Evolutionary conservation across 2,797 vertebrate species (phyloP).

Genomic region (Diplodus sargus): DNA sequence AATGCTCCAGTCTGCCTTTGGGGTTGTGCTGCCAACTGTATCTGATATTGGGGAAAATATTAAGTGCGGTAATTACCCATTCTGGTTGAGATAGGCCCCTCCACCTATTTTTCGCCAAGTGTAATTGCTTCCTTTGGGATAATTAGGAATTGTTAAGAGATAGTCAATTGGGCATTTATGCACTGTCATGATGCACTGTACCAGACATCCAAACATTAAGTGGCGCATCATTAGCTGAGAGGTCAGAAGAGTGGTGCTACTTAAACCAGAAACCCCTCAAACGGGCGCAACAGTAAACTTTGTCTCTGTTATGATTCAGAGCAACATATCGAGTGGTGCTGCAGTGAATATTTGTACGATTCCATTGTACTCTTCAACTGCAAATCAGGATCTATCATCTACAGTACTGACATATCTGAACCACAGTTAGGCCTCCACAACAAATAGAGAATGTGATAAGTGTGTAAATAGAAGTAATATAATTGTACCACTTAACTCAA

Average conservation of each 20-base stretch:
- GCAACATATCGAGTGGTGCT: conserved; percentile 15
- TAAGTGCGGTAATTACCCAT: conserved; percentile 76
- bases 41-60: conserved; percentile 76
- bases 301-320: conserved; percentile 18
- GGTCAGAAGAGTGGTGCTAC: conserved; percentile 63
- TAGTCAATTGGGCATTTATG: conserved; percentile 75
- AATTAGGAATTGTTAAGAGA: conserved; percentile 81
- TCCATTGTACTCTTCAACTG: neutral
- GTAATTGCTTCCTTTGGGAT: conserved; percentile 81
- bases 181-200: conserved; percentile 63
- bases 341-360: neutral
- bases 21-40: conserved; percentile 68
- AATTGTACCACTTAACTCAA: too few species aligned
- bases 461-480: neutral
- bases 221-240: conserved; percentile 73
- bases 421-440: neutral
- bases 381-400: neutral
- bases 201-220: conserved; percentile 62
- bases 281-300: conserved; percentile 31
- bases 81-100: conserved; percentile 67
- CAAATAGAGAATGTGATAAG: neutral
- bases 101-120: conserved; percentile 53
- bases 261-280: conserved; percentile 26
- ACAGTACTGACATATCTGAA: neutral
- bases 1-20: conserved; percentile 60